Base-by-base conservation (phyloP, 2,113 vertebrate genomes). In the Cottus gobio region DNA sequence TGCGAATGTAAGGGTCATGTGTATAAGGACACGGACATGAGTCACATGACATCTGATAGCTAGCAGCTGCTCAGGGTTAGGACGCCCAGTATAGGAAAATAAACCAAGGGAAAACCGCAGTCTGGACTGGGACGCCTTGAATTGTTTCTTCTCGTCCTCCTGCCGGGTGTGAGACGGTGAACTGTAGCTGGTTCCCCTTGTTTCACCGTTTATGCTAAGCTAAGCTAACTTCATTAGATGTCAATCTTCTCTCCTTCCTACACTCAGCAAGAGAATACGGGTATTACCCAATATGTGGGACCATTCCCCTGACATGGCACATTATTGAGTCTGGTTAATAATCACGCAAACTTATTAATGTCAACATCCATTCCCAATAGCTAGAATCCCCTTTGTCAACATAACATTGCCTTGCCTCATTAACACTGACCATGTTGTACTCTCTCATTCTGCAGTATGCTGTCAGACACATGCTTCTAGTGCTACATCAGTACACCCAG, bases 51-150 rank as follows among this genome's bases (percentile, higher is more conserved):
- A 87, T 77, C 66, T 64, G 87, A 89, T 85, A 80, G 56, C 74
- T 75, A 62, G 63, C 90, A 90, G 89, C 90, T 90, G 87, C 39
- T 79, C 8, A 0, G 26, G 69, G 77, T 87, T 39, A 73, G 58
- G 61, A 73, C 85, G 69, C 57, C 24, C 42, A 58, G 65, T 36
- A 3, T 67, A 37, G 68, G 62, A 76, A 84, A 80, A 88, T 71
- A 78, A 87, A 82, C 64, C 10, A 36, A 71, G 67, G 68, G 30
- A 60, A 37, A 64, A 80, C 28, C 48, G 31, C 70, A 74, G 37
- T 61, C 72, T 72, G 71, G 56, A 26, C 31, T 60, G 22, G 54
- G 46, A 52, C 52, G 4, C n/a, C n/a, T 34, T 70, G 15, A 48
- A 11, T 71, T 69, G 54, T 46, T 13, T 46, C 7, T 18, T 64